Evolutionary conservation across 1,140 invertebrate genomes (phyloP), one percentile per base, ranked within the genome.

Genomic region (Pachypsylla venusta): DNA sequence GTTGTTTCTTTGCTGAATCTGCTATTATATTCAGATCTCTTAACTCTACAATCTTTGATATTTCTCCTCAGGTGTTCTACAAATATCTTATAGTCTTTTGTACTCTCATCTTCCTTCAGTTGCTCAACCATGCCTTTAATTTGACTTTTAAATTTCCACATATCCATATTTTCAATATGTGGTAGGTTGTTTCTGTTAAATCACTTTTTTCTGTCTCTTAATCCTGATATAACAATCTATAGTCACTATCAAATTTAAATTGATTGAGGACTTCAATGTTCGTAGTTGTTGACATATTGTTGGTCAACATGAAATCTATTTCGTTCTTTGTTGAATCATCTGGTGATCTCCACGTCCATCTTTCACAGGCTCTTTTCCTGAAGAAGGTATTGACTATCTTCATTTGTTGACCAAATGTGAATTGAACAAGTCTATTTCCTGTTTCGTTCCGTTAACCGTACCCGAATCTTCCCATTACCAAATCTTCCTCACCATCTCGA

Each of bases 361-460:
- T 58, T 19, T 24, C 24, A 2, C 13, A 16, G 12, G 2, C 14
- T 2, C 25, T 1, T 26, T 26, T 48, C 25, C 42, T 48, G 25
- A 48, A 58, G n/a, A 25, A 48, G 22, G 57, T 42, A 48, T 58
- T 58, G 7, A 26, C 25, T 16, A 42, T 42, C 22, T 48, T 25
- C 2, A 58, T n/a, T 10, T 48, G 1, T 2, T 58, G 13, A 3
- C 7, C 5, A 24, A 2, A 1, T 14, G 24, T 16, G 25, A 58
- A 58, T 1, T 53, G n/a, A n/a, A 58, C 10, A 2, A 58, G 39
- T 19, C 19, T 58, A 3, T 25, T 1, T 7, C 57, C 57, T 16
- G 28, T 58, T 13, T 58, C 24, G 42, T 58, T 58, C 42, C 57
- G 39, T 25, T 7, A 24, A 1, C 57, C 57, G 42, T 25, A 58